phyloP scores from a whole-genome alignment of 2,113 vertebrate species.

The Solenodon paradoxus region DNA sequence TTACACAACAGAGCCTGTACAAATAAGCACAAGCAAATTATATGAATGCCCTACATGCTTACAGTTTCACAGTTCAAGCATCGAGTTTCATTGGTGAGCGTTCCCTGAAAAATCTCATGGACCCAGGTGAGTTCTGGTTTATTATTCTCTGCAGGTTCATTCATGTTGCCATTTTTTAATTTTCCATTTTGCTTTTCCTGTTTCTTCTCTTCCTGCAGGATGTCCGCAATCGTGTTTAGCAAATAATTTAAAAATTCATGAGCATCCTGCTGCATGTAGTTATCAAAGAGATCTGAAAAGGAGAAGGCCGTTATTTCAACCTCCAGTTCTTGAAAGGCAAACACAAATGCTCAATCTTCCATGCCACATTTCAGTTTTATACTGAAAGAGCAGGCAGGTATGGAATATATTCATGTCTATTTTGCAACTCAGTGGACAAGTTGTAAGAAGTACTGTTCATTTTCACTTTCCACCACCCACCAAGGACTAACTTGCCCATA shows the following conservation, averaged over 20 bases:
- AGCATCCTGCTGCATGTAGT: constrained; percentile 99
- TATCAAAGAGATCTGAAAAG: constrained; percentile 95
- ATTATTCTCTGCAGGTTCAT: constrained; percentile 89
- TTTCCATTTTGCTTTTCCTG: constrained; percentile 97
- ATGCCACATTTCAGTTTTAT: background rate
- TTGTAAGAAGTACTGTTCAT: background rate
- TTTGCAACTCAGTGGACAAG: background rate
- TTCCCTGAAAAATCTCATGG: constrained; percentile 99
- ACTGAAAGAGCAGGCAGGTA: background rate
- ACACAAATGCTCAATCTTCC: background rate
- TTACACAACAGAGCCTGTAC: background rate
- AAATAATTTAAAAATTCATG: constrained; percentile 99
- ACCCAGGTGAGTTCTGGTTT: constrained; percentile 97
- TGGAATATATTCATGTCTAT: background rate
- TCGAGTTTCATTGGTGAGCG: constrained; percentile 98
- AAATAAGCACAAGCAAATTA: background rate
- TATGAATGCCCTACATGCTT: constrained; percentile 55
- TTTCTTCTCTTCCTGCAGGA: constrained; percentile 98
- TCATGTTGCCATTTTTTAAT: constrained; percentile 93
- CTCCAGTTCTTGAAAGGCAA: constrained; percentile 24
- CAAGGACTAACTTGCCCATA: background rate
- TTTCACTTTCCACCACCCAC: background rate
- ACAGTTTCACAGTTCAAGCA: constrained; percentile 99
- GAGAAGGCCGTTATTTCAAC: constrained; percentile 58
- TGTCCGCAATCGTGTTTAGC: constrained; percentile 97